Conservation (phyloP, 2,797 vertebrate genomes). For the Manis javanica region DNA sequence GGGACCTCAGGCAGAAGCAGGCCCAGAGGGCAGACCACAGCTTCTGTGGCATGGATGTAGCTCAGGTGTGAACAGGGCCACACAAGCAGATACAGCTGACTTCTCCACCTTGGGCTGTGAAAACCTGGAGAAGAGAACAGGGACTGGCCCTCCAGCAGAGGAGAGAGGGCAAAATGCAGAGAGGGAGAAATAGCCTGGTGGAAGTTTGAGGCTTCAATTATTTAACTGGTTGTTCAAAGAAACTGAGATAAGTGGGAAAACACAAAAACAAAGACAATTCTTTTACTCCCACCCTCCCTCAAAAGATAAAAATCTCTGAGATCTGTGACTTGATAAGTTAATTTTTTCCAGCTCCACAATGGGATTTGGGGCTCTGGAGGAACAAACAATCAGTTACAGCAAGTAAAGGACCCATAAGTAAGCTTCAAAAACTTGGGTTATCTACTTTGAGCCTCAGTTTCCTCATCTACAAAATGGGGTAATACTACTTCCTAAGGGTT, state of each 20-base stretch:
- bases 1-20: neutral
- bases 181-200: neutral
- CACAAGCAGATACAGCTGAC: too few species aligned
- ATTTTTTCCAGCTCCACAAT: neutral
- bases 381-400: neutral
- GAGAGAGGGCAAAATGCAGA: neutral
- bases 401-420: neutral
- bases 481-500: neutral
- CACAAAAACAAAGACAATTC: neutral
- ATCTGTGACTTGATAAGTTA: neutral
- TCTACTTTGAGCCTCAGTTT: neutral
- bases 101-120: neutral
- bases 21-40: neutral
- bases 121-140: neutral
- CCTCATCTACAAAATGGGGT: neutral
- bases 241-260: neutral
- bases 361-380: neutral
- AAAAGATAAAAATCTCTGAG: neutral
- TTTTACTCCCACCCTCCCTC: neutral
- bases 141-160: neutral
- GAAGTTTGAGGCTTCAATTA: neutral
- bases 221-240: neutral
- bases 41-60: neutral
- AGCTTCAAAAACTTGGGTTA: neutral
- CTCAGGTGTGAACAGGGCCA: neutral